Percentiles rank a stretch among this genome's conserved stretches.
These are phyloP conservation scores for Cathartes aura DNA, from an alignment of 2,113 vertebrate species.

Conservation along the genomic window DNA sequence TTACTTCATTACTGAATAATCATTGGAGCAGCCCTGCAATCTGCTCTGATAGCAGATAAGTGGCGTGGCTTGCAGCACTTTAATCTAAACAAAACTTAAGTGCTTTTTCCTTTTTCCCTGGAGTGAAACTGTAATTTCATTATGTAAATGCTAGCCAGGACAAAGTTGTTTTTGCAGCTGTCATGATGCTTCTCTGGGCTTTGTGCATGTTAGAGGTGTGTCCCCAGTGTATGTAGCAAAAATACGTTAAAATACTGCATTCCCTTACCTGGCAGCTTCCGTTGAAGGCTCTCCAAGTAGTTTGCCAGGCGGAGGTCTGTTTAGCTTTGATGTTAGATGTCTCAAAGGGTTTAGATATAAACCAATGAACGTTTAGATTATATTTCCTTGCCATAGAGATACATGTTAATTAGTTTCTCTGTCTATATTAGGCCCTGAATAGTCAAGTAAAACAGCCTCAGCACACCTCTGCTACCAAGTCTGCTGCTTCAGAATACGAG, in stretches of 20 bases:
- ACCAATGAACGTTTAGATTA: background rate
- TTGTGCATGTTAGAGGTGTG: background rate
- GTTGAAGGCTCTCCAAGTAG: background rate
- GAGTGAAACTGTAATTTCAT: conserved; percentile 33
- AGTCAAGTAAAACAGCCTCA: background rate
- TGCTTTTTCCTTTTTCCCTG: conserved; percentile 51
- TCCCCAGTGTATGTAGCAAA: background rate
- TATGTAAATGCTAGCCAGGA: conserved; percentile 4
- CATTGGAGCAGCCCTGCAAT: background rate
- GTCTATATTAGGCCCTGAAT: background rate
- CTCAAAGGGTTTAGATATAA: background rate
- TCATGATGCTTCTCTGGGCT: background rate
- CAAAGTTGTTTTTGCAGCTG: conserved; percentile 8
- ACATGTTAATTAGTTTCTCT: background rate
- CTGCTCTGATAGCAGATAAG: conserved; percentile 55
- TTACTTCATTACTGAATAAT: conserved; percentile 49
- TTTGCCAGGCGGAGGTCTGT: background rate
- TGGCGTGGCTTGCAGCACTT: conserved; percentile 15
- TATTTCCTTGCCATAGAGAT: background rate
- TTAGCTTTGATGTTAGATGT: background rate
- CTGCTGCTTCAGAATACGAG: background rate
- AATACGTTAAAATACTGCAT: background rate
- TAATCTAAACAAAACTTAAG: conserved; percentile 49
- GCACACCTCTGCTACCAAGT: background rate
- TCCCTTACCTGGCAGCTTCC: conserved; percentile 1